Base-by-base conservation (phyloP, 2,888 invertebrate genomes). In the Busseola fusca region DNA sequence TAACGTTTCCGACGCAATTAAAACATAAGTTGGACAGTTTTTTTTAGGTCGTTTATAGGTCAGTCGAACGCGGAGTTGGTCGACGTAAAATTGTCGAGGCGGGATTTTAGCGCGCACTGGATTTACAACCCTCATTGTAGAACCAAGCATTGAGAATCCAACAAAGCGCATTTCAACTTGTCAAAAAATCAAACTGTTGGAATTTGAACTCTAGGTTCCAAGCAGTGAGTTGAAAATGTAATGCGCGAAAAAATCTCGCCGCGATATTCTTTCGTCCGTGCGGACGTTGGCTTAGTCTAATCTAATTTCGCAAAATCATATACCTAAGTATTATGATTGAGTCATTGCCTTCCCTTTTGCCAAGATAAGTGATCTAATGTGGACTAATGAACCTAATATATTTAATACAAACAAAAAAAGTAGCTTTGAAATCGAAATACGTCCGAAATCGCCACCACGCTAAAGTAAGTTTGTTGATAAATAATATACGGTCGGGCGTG, bases 1-100 rank as follows among this genome's bases (percentile, higher is more conserved):
- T 93, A 92, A 93, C 87, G 87, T 86, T 90, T 88, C 87, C 86
- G 88, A 91, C 92, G 92, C 94, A 92, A 92, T 93, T 91, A 91
- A 87, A 88, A 90, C 86, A 84, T 82, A 87, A 88, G 89, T 87
- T 90, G 87, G 78, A 85, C 80, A 71, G 72, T 89, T 88, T 87
- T 34, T n/a, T 68, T 86, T 87, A 86, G 90, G 83, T 86, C 86
- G 81, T 42, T 56, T 63, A 73, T 74, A 86, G 87, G 88, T 88
- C 88, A 86, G 63, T 76, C 59, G 75, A 54, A 78, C 76, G 18
- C 59, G 12, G 50, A 70, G 60, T 69, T 72, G 21, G 10, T 3
- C 45, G 48, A 21, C 9, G 48, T 48, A 48, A 48, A n/a, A 48
- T 21, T 50, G n/a, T 50, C 21, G 21, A 0, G 0, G 48, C 3